These are phyloP conservation scores for Idris sp. DNA, from an alignment of 1,140 invertebrate genomes.

Conservation along the genomic window DNA sequence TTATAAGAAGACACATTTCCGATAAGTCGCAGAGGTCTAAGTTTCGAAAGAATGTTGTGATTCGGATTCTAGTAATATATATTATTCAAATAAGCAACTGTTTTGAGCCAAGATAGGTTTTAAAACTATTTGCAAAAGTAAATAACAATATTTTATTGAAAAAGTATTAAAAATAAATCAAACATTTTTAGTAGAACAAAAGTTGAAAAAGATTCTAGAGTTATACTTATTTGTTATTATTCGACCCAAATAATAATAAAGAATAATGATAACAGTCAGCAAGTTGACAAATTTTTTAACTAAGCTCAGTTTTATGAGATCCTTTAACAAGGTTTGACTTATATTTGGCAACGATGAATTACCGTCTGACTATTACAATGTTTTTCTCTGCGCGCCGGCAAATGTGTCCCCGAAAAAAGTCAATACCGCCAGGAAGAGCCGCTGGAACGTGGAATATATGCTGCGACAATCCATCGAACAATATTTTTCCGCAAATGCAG, in stretches of 20 bases:
- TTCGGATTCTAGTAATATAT: constrained; percentile 12
- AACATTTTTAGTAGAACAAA: too few species aligned
- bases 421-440: constrained; percentile 18
- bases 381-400: constrained; percentile 30
- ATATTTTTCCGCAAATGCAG: constrained; percentile 39
- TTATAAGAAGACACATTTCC: constrained; percentile 42
- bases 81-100: constrained; percentile 10
- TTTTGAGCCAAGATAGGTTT: constrained; percentile 7
- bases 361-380: constrained; percentile 34
- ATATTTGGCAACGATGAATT: constrained; percentile 55
- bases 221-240: too few species aligned
- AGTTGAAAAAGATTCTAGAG: too few species aligned
- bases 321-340: constrained; percentile 48
- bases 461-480: constrained; percentile 18
- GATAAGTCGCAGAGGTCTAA: constrained; percentile 19
- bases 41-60: constrained; percentile 33
- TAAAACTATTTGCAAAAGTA: too few species aligned
- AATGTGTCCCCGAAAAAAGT: constrained; percentile 36
- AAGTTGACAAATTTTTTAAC: too few species aligned
- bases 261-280: too few species aligned
- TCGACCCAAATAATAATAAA: too few species aligned
- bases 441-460: constrained; percentile 20
- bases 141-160: too few species aligned
- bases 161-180: too few species aligned
- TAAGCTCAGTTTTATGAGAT: constrained; percentile 8